These are phyloP conservation scores for Hydropsyche betteni DNA, from an alignment of 2,888 invertebrate genomes.

Conservation along the genomic window DNA sequence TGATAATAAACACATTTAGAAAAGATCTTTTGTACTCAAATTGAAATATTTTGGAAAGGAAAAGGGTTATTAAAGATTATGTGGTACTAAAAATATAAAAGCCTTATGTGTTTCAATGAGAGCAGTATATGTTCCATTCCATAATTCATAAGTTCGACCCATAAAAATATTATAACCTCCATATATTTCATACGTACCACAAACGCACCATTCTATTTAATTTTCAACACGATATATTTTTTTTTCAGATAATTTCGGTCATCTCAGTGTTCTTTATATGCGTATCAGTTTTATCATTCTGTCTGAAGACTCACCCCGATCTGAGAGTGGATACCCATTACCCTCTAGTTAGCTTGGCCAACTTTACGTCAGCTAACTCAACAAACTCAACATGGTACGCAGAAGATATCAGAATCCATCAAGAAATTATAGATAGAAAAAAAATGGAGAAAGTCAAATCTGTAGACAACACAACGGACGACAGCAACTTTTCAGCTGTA, in stretches of 20 bases:
- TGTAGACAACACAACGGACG: constrained; percentile 33
- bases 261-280: constrained; percentile 96
- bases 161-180: not conserved
- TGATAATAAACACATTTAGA: not conserved
- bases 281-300: constrained; percentile 94
- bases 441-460: constrained; percentile 48
- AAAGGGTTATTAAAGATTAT: not conserved
- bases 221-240: constrained; percentile 36
- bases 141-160: not conserved
- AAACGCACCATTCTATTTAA: no score
- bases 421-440: constrained; percentile 38
- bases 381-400: constrained; percentile 52
- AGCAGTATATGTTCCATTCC: not conserved
- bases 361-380: constrained; percentile 44
- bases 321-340: constrained; percentile 68
- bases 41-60: not conserved
- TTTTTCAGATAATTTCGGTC: constrained; percentile 84
- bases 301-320: constrained; percentile 94
- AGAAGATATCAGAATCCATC: constrained; percentile 52
- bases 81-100: constrained; percentile 22
- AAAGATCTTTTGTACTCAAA: constrained; percentile 4
- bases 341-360: constrained; percentile 41
- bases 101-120: constrained; percentile 1
- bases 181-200: not conserved
- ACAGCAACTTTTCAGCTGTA: constrained; percentile 21